Evolutionary conservation across 2,113 vertebrate species (phyloP), one percentile per base, ranked within the genome.

Genomic region (Myotis brandtii): DNA sequence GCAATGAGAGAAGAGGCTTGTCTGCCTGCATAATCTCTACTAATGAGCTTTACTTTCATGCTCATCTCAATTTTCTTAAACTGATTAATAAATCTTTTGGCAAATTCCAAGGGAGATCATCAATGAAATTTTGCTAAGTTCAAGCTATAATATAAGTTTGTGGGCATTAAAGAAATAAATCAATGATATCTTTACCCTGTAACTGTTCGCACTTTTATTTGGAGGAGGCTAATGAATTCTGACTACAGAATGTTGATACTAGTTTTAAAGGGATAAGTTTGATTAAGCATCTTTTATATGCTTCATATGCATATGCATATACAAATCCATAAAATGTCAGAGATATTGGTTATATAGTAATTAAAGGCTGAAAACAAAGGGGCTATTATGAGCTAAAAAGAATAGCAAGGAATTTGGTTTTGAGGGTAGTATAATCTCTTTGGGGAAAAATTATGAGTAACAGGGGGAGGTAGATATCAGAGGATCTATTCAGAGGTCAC

Each of bases 51-150:
- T 17, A 75, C 6, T 89, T 94, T 89, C 64, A 92, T 76, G 17
- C 50, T 93, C 27, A 93, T 72, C 83, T 96, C 40, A 25, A 70
- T 96, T 93, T 94, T 79, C 84, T 92, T 93, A 66, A 89, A 91
- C 13, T 21, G 27, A 43, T 77, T 77, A 54, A 40, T 30, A 62
- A 67, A 62, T 7, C 27, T 93, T 76, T 54, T 59, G 64, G 40
- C 64, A 95, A 79, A 67, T 86, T 93, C 17, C 85, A 95, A 46
- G 32, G n/a, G n/a, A 89, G 32, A 56, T 20, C 27, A 66, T 80
- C 62, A 59, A n/a, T 92, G 64, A 79, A 96, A 64, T 56, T 21
- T 88, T 93, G 37, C 54, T 76, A 54, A 75, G 43, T 64, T 96
- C 79, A 94, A 97, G 59, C 18, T 40, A 18, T 89, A 83, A 69